Percentiles rank a stretch among this genome's conserved stretches.
Evolutionary conservation across 2,888 invertebrate species (phyloP).

Genomic region (Cinara cedri): DNA sequence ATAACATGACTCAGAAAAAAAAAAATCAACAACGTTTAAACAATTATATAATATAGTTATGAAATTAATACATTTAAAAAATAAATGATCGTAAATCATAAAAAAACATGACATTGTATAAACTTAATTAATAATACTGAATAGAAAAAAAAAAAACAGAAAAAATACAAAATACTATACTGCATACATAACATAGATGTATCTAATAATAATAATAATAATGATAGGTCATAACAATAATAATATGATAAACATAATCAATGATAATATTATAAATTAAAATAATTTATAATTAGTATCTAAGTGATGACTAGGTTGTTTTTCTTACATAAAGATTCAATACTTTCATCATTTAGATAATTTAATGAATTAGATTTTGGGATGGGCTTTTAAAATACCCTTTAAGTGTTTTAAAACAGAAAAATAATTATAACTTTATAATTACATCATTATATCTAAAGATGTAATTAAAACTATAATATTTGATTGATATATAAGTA

Average conservation of each 20-base stretch:
- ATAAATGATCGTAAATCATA: constrained; percentile 20
- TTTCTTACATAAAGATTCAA: constrained; percentile 21
- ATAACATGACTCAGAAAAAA: constrained; percentile 41
- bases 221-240: background rate
- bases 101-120: constrained; percentile 2
- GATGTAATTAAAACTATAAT: no score
- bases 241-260: background rate
- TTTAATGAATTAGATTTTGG: constrained; percentile 1
- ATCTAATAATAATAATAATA: constrained; percentile 16
- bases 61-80: constrained; percentile 21
- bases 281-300: constrained; percentile 19
- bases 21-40: constrained; percentile 46
- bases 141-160: constrained; percentile 13
- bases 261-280: constrained; percentile 18
- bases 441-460: no score
- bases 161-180: constrained; percentile 13
- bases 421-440: constrained; percentile 38
- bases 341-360: background rate
- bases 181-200: constrained; percentile 16
- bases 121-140: constrained; percentile 56
- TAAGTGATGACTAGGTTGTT: constrained; percentile 40
- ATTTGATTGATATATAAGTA: constrained; percentile 29
- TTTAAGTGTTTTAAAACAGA: constrained; percentile 31
- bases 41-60: constrained; percentile 25
- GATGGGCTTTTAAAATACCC: constrained; percentile 29